phyloP scores from a whole-genome alignment of 53 echinoderm and acorn worm species.

The Patiria pectinifera region DNA sequence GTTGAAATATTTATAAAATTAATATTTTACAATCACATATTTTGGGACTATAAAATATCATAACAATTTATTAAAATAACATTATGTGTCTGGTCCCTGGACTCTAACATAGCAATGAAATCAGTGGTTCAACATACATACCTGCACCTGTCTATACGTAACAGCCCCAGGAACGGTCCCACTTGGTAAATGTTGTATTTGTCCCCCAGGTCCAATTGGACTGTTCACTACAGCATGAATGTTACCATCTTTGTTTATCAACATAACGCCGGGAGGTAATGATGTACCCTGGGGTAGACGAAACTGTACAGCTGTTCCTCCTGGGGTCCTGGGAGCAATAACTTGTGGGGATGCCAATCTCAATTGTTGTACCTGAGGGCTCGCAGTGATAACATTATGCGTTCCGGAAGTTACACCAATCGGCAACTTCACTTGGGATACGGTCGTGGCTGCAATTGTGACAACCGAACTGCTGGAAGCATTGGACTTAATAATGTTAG shows the following conservation, averaged over 20 bases:
- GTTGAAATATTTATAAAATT: no score
- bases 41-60: no score
- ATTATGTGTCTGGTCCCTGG: background rate
- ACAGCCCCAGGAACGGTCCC: slow-evolving; percentile 72
- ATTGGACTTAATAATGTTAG: slow-evolving; percentile 35
- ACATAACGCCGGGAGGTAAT: slow-evolving; percentile 88
- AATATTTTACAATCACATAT: no score
- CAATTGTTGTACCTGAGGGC: slow-evolving; percentile 78
- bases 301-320: slow-evolving; percentile 71
- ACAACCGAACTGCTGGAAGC: slow-evolving; percentile 42
- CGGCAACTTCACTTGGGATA: slow-evolving; percentile 39
- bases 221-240: slow-evolving; percentile 82
- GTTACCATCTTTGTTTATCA: slow-evolving; percentile 93
- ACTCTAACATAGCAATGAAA: background rate
- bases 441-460: slow-evolving; percentile 30
- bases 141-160: slow-evolving; percentile 87
- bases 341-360: slow-evolving; percentile 82
- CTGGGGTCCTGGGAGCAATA: slow-evolving; percentile 85
- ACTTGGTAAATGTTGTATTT: slow-evolving; percentile 52
- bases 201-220: slow-evolving; percentile 52
- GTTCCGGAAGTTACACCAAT: slow-evolving; percentile 56
- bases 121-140: background rate
- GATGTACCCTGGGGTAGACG: slow-evolving; percentile 83
- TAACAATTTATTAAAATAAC: no score
- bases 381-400: slow-evolving; percentile 35